Percentiles rank a stretch among this genome's conserved stretches.
These are phyloP conservation scores for Neolamprologus hecqui DNA, from an alignment of 2,113 vertebrate species.

Conservation along the genomic window DNA sequence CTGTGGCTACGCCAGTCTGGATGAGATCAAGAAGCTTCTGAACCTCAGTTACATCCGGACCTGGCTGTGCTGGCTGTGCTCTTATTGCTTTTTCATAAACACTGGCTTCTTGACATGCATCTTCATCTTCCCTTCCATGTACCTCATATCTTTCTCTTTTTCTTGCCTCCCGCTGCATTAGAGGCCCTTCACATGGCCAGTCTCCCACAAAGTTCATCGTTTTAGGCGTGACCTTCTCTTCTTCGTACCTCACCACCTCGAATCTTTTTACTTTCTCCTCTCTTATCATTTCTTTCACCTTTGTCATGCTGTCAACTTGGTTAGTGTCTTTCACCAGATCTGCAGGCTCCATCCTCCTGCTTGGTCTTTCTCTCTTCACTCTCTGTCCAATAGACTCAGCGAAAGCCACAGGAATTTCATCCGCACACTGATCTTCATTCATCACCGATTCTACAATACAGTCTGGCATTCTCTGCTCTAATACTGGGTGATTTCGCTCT, in stretches of 20 bases:
- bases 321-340: conserved; percentile 29
- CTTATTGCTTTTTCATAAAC: neutral
- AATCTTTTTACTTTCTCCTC: neutral
- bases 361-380: conserved; percentile 52
- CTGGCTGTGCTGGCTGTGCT: neutral
- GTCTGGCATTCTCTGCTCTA: conserved; percentile 37
- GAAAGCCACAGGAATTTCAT: conserved; percentile 52
- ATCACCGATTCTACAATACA: conserved; percentile 58
- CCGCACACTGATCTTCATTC: conserved; percentile 7
- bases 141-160: conserved; percentile 38
- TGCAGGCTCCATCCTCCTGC: conserved; percentile 9
- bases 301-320: neutral
- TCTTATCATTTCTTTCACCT: neutral
- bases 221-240: conserved; percentile 19
- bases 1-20: conserved; percentile 28
- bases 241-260: neutral
- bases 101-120: neutral
- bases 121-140: neutral
- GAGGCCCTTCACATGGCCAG: conserved; percentile 80
- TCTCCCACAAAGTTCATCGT: conserved; percentile 82
- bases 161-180: conserved; percentile 74
- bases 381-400: conserved; percentile 67
- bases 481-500: neutral
- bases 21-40: conserved; percentile 67
- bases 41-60: conserved; percentile 43